Conservation (phyloP, 2,113 vertebrate genomes). For the Lonchura striata region DNA sequence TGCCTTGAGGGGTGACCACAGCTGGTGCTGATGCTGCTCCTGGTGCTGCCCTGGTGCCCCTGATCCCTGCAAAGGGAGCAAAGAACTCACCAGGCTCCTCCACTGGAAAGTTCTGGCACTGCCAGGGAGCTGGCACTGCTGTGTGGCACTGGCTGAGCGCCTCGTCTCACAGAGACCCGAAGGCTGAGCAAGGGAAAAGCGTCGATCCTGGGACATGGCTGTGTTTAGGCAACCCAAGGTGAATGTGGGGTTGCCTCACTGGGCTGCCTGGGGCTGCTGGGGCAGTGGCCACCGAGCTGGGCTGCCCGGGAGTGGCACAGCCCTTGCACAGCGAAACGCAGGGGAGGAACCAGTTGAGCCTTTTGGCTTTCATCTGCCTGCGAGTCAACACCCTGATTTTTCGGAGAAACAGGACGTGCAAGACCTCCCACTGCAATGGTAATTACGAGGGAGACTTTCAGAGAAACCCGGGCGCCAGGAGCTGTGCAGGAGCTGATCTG, state of each 20-base stretch:
- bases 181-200: not conserved
- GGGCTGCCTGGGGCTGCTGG: not conserved
- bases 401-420: conserved; percentile 39
- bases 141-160: fast-evolving
- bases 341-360: conserved; percentile 44
- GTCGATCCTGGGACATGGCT: not conserved
- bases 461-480: not conserved
- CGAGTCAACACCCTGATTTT: conserved; percentile 42
- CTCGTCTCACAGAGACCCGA: not conserved
- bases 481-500: not conserved
- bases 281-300: not conserved
- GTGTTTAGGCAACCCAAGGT: not conserved
- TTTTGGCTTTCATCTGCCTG: conserved; percentile 34
- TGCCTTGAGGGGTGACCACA: fast-evolving
- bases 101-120: fast-evolving
- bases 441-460: conserved; percentile 17
- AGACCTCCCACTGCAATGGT: conserved; percentile 48
- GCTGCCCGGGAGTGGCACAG: conserved; percentile 8
- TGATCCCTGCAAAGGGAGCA: not conserved
- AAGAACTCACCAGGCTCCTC: not conserved
- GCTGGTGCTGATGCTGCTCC: fast-evolving
- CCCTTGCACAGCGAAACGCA: not conserved
- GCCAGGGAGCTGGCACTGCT: fast-evolving
- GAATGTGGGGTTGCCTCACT: fast-evolving
- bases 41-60: fast-evolving